Evolutionary conservation across 2,888 invertebrate genomes (phyloP).

Genomic region (Scrobipalpa costella): DNA sequence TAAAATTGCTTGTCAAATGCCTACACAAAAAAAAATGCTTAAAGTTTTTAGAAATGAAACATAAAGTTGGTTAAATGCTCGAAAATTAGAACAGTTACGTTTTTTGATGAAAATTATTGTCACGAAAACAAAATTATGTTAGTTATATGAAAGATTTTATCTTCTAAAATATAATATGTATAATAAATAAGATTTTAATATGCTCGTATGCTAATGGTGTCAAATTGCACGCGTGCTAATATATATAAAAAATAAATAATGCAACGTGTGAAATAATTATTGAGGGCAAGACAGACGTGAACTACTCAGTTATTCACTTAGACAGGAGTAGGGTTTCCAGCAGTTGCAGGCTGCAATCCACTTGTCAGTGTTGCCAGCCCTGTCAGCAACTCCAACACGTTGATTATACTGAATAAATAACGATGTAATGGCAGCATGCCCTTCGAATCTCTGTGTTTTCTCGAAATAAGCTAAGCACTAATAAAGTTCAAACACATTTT

Average conservation of each 20-base stretch:
- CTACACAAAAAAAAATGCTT: not conserved
- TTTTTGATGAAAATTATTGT: constrained; percentile 52
- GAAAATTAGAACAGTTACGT: not conserved
- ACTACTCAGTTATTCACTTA: too few species aligned
- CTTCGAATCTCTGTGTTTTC: not conserved
- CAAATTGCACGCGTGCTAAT: constrained; percentile 75
- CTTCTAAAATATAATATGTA: constrained; percentile 46
- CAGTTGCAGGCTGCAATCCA: not conserved
- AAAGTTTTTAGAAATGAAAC: not conserved
- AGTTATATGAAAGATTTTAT: constrained; percentile 66
- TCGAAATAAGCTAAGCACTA: not conserved
- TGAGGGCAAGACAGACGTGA: not conserved
- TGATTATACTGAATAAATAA: not conserved
- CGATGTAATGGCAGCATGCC: not conserved
- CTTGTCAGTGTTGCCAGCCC: not conserved
- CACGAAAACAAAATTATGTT: constrained; percentile 57
- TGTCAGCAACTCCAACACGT: too few species aligned
- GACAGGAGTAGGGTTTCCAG: too few species aligned
- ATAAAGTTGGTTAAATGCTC: constrained; percentile 11
- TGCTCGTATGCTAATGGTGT: constrained; percentile 73
- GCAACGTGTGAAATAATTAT: constrained; percentile 33
- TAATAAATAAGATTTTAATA: constrained; percentile 59
- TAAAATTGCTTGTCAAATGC: not conserved
- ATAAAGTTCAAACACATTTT: not conserved
- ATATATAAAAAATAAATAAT: constrained; percentile 36